A percentile compares a stretch with the other conserved stretches of the same genome.
Evolutionary conservation across 2,113 vertebrate genomes (phyloP).

Genomic region (Varanus salvator): DNA sequence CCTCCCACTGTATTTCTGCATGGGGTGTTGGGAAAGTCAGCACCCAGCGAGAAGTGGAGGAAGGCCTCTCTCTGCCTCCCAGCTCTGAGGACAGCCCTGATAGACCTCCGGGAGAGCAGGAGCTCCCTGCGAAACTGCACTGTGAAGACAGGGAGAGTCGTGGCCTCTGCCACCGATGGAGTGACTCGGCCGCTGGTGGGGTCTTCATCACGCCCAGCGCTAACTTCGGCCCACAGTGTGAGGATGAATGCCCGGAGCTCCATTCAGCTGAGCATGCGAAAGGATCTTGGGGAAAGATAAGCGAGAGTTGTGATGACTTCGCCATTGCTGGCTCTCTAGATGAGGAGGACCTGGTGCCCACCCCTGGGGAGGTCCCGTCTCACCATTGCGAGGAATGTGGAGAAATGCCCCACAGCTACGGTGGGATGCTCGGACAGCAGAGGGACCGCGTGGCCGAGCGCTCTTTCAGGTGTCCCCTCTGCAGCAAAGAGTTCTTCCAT

Average conservation of each 20-base stretch:
- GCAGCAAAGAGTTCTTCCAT: conserved; percentile 19
- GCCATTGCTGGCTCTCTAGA: background rate
- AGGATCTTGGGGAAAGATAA: conserved; percentile 21
- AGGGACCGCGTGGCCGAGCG: background rate
- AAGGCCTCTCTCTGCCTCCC: background rate
- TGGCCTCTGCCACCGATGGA: background rate
- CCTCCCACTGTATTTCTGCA: conserved; percentile 7
- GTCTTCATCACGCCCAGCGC: conserved; percentile 4
- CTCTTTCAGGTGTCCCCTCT: background rate
- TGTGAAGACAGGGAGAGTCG: conserved; percentile 13
- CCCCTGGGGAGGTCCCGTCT: background rate
- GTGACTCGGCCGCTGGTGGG: background rate
- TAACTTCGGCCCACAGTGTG: conserved; percentile 4
- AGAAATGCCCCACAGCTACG: background rate
- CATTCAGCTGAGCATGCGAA: conserved; percentile 20
- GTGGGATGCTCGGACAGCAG: background rate
- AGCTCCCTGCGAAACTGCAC: background rate
- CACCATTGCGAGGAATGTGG: background rate
- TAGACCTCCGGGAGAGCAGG: rapidly evolving
- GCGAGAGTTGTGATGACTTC: background rate
- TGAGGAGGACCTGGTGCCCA: background rate
- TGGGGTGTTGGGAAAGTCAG: conserved; percentile 12
- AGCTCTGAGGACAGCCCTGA: background rate
- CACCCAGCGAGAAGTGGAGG: conserved; percentile 9
- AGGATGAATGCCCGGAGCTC: conserved; percentile 4